phyloP scores from a whole-genome alignment of 2,888 invertebrate species.

The Lithophane semibrunnea region DNA sequence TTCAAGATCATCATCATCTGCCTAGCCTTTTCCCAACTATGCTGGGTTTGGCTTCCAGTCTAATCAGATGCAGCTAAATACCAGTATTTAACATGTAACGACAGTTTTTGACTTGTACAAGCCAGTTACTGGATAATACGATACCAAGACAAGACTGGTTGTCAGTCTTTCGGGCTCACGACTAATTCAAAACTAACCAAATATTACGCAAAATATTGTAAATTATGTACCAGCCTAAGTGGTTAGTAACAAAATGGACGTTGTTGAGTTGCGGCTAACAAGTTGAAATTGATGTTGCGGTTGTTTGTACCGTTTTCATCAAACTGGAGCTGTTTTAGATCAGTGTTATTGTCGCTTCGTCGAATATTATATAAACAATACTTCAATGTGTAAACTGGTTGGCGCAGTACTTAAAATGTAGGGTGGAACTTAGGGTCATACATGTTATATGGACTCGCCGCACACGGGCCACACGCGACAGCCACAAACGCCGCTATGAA shows the following conservation, averaged over 20 bases:
- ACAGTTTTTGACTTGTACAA: too few relatives aligned
- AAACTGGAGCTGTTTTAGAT: not conserved
- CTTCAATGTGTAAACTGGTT: not conserved
- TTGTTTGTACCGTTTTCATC: slow-evolving; percentile 1
- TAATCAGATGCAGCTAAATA: too few relatives aligned
- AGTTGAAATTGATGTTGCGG: slow-evolving; percentile 26
- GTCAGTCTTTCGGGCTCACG: too few relatives aligned
- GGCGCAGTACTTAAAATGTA: not conserved
- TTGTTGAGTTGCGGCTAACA: not conserved
- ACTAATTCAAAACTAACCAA: not conserved
- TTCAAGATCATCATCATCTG: not conserved
- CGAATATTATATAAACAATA: not conserved
- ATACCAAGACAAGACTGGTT: too few relatives aligned
- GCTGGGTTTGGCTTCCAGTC: too few relatives aligned
- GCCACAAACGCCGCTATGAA: too few relatives aligned
- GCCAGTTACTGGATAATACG: too few relatives aligned
- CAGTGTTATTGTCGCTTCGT: not conserved
- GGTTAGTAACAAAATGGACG: not conserved
- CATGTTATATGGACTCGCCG: too few relatives aligned
- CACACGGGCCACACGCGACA: too few relatives aligned
- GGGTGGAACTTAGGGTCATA: not conserved
- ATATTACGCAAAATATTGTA: not conserved
- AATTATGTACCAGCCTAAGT: not conserved
- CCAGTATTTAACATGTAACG: too few relatives aligned
- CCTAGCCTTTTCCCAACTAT: too few relatives aligned